A percentile compares a stretch with the other conserved stretches of the same genome.
These are phyloP conservation scores for Manis pentadactyla DNA, from an alignment of 2,797 vertebrate genomes.

Conservation along the genomic window DNA sequence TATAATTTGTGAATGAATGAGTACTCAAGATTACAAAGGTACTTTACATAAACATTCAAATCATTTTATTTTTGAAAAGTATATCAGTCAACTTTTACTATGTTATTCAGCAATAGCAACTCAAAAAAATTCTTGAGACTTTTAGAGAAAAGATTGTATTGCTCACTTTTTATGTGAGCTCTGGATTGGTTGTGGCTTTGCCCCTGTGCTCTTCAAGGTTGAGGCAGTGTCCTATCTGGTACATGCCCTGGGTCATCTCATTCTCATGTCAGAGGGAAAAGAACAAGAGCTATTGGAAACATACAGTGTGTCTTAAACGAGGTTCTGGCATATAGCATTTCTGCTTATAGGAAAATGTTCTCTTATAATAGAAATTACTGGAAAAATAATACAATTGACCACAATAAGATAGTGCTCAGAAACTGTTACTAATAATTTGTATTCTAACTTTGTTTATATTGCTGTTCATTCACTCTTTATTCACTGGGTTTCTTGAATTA, in stretches of 20 bases:
- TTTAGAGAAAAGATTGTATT: not conserved
- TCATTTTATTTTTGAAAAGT: constrained; percentile 26
- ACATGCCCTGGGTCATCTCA: not conserved
- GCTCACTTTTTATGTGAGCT: not conserved
- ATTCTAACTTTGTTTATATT: not conserved
- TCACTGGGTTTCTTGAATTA: not conserved
- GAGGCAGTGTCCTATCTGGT: not conserved
- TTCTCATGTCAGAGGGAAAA: not conserved
- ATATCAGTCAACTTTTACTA: not conserved
- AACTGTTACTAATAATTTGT: not conserved
- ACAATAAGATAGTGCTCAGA: not conserved
- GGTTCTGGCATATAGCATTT: not conserved
- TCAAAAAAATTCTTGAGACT: constrained; percentile 8
- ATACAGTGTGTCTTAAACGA: not conserved
- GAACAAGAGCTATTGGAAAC: not conserved
- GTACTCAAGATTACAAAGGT: constrained; percentile 8
- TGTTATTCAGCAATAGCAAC: constrained; percentile 9
- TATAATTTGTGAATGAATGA: not conserved
- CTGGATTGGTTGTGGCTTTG: not conserved
- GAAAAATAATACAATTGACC: not conserved
- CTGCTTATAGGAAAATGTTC: not conserved
- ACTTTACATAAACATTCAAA: constrained; percentile 23
- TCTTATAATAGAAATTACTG: not conserved
- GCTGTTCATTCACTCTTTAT: not conserved
- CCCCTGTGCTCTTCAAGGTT: not conserved